Evolutionary conservation across 35 echinoderm and acorn worm genomes (phyloP).

Genomic region (Holothuria glaberrima): DNA sequence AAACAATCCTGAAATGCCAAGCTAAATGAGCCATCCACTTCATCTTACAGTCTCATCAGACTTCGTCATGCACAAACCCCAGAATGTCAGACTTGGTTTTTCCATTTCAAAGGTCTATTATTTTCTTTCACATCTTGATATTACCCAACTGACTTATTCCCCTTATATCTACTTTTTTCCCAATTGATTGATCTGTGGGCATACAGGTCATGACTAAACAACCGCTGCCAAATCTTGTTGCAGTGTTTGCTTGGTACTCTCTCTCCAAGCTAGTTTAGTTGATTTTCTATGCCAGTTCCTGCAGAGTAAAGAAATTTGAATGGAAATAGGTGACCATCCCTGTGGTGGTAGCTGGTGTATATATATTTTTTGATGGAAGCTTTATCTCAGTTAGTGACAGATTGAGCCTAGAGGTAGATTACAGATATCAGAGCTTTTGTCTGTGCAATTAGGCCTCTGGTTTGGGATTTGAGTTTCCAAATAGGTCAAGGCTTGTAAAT

Average conservation of each 20-base stretch:
- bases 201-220: slow-evolving; percentile 25
- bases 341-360: not conserved
- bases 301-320: slow-evolving; percentile 7
- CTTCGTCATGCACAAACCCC: slow-evolving; percentile 35
- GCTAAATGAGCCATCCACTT: slow-evolving; percentile 47
- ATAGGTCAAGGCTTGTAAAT: slow-evolving; percentile 29
- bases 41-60: slow-evolving; percentile 11
- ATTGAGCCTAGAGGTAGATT: slow-evolving; percentile 37
- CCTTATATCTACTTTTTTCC: slow-evolving; percentile 1
- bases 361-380: not conserved
- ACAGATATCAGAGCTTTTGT: slow-evolving; percentile 23
- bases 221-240: not conserved
- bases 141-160: not conserved
- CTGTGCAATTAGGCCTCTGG: slow-evolving; percentile 25
- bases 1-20: slow-evolving; percentile 18
- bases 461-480: not conserved
- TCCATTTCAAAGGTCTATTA: slow-evolving; percentile 47
- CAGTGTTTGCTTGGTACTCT: no score
- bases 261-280: no score
- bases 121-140: not conserved
- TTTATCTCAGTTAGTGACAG: slow-evolving; percentile 36
- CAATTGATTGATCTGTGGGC: slow-evolving; percentile 47
- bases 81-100: slow-evolving; percentile 51
- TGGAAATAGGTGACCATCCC: not conserved
- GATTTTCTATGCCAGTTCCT: slow-evolving; percentile 12